These are phyloP conservation scores for Sturnus vulgaris DNA, from an alignment of 2,113 vertebrate species.

Conservation along the genomic window DNA sequence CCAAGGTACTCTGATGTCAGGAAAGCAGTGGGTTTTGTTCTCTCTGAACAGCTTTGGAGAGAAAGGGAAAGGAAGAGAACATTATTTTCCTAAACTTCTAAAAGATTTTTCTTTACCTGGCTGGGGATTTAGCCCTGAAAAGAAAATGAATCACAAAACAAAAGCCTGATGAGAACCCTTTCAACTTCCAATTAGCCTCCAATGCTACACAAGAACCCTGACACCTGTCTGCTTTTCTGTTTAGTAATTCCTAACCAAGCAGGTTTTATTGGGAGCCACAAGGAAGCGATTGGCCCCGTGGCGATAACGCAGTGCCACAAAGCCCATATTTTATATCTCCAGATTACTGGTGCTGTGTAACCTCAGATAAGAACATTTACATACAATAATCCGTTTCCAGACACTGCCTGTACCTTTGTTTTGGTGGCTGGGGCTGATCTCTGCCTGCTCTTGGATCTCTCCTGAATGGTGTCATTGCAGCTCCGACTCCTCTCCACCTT, in stretches of 20 bases:
- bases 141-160: neutral
- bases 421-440: constrained; percentile 60
- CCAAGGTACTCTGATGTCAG: neutral
- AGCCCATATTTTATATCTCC: neutral
- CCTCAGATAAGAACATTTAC: neutral
- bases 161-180: neutral
- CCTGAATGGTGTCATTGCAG: constrained; percentile 83
- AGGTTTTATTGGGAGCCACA: neutral
- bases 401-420: constrained; percentile 60
- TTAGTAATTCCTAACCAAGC: neutral
- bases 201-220: neutral
- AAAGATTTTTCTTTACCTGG: neutral
- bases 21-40: neutral
- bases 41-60: neutral
- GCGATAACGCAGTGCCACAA: neutral
- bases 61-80: neutral
- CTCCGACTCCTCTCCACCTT: constrained; percentile 86
- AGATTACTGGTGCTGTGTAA: neutral
- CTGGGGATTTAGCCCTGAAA: neutral
- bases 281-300: rapidly evolving
- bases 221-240: neutral
- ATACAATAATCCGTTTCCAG: neutral
- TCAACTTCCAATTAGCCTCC: neutral
- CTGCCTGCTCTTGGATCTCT: constrained; percentile 77
- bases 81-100: neutral